These are phyloP conservation scores for Clarias gariepinus DNA, from an alignment of 2,113 vertebrate genomes.

Conservation along the genomic window DNA sequence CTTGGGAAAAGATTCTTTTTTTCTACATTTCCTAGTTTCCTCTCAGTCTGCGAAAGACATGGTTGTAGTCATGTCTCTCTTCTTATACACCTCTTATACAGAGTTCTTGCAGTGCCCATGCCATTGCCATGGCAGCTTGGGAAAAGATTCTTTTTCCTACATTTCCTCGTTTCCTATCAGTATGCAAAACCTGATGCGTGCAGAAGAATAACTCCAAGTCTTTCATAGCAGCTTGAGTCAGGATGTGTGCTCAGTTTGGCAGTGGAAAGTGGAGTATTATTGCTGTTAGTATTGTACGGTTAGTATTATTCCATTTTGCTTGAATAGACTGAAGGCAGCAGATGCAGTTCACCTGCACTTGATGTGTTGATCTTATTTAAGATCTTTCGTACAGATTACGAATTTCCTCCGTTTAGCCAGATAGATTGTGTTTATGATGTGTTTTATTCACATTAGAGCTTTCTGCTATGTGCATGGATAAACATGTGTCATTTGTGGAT, in stretches of 20 bases:
- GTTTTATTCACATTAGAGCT: background rate
- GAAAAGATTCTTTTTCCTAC: background rate
- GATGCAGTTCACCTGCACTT: background rate
- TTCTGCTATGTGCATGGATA: background rate
- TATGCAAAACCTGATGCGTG: background rate
- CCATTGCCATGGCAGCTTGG: constrained; percentile 30
- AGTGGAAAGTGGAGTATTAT: background rate
- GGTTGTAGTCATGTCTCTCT: too few species aligned
- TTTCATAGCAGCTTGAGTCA: background rate
- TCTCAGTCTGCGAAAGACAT: background rate
- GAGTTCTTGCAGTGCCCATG: background rate
- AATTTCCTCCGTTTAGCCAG: background rate
- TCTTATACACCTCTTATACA: background rate
- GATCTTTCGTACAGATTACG: background rate
- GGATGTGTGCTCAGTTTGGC: background rate
- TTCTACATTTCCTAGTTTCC: background rate
- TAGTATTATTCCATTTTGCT: background rate
- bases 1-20: background rate
- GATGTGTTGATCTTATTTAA: constrained; percentile 8
- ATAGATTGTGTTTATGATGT: background rate
- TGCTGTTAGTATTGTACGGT: too few species aligned
- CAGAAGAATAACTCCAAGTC: background rate
- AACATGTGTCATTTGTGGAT: background rate
- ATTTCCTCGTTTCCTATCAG: background rate
- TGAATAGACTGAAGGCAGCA: background rate